Conservation (phyloP, 2,113 vertebrate genomes). For the Corythaeola cristata region DNA sequence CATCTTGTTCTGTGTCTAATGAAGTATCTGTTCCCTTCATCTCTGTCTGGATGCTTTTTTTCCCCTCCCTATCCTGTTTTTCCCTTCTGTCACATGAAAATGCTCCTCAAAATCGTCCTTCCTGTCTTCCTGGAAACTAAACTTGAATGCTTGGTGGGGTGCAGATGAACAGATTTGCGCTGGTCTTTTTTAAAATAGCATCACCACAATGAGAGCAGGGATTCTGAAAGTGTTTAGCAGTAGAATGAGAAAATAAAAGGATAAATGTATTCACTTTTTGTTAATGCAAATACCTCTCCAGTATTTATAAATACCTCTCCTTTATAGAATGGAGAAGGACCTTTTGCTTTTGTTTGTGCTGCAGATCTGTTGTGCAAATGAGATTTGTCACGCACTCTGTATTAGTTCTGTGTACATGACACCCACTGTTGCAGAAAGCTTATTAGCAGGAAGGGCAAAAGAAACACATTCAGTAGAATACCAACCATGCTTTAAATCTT, state of each 20-base stretch:
- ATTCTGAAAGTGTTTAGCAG: background rate
- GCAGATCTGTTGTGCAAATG: slow-evolving; percentile 6
- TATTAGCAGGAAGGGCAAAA: slow-evolving; percentile 5
- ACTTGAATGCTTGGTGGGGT: background rate
- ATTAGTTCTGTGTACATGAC: background rate
- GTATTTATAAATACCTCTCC: background rate
- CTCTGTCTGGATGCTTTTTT: background rate
- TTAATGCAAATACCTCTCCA: background rate
- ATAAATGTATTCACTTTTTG: background rate
- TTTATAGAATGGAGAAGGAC: background rate
- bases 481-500: background rate
- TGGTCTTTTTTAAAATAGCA: background rate
- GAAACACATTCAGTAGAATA: background rate
- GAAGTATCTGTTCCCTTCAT: background rate
- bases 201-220: background rate
- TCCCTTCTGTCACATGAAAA: background rate
- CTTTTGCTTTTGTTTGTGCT: slow-evolving; percentile 14
- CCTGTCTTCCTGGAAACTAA: background rate
- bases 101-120: background rate
- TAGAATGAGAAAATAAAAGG: background rate
- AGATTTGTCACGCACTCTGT: slow-evolving; percentile 5
- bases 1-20: background rate
- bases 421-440: slow-evolving; percentile 29
- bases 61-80: background rate
- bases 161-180: background rate